These are phyloP conservation scores for Xyliphius kryptos DNA, from an alignment of 2,113 vertebrate genomes.

Conservation along the genomic window DNA sequence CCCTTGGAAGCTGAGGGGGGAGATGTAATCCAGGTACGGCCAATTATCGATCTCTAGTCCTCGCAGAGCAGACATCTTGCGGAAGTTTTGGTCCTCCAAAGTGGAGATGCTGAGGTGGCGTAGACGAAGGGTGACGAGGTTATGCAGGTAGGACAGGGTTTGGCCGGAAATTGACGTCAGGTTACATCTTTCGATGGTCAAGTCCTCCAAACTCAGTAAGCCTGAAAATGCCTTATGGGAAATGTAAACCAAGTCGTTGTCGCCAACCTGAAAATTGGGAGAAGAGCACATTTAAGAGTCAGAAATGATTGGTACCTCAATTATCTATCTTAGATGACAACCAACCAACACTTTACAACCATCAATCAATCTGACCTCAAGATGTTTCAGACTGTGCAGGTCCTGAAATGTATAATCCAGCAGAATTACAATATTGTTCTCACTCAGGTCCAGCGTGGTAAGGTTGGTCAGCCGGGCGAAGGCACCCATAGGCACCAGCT, in stretches of 20 bases:
- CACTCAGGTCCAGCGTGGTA: constrained; percentile 88
- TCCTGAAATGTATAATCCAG: constrained; percentile 93
- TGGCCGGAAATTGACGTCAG: constrained; percentile 87
- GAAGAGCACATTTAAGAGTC: not conserved
- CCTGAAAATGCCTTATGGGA: constrained; percentile 89
- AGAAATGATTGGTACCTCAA: no score
- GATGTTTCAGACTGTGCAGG: constrained; percentile 73
- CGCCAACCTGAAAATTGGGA: constrained; percentile 55
- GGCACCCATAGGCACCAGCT: constrained; percentile 84
- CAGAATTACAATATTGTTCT: constrained; percentile 94
- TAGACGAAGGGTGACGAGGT: constrained; percentile 80
- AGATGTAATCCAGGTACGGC: constrained; percentile 84
- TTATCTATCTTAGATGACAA: no score
- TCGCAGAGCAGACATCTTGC: constrained; percentile 72
- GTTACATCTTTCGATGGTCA: constrained; percentile 89
- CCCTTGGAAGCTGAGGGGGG: constrained; percentile 81
- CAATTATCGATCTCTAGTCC: constrained; percentile 89
- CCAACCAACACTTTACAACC: not conserved
- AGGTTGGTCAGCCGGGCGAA: constrained; percentile 87
- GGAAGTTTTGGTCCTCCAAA: constrained; percentile 91
- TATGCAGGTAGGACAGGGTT: constrained; percentile 84
- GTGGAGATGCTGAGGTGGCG: constrained; percentile 79
- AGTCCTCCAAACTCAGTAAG: constrained; percentile 78
- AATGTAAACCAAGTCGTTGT: constrained; percentile 96
- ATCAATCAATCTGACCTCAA: constrained; percentile 76